Evolutionary conservation across 2,113 vertebrate species (phyloP), one percentile per base, ranked within the genome.

Genomic region (Heterocephalus glaber): DNA sequence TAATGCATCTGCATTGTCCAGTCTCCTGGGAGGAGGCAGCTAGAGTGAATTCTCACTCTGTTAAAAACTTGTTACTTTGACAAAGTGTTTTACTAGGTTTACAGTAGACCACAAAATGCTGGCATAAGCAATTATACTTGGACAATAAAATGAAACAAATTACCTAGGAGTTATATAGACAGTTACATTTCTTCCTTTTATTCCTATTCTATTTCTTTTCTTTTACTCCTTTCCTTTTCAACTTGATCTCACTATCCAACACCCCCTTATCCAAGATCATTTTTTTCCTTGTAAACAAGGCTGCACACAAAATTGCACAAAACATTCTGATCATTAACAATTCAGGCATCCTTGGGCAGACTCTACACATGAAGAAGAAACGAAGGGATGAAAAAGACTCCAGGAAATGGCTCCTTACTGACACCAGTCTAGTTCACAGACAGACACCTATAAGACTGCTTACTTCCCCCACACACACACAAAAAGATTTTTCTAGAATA

Each of bases 11-110:
- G 26, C 26, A 33, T 13, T 60, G 79, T 90, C 52, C 80, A 95
- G 49, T 63, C 47, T 54, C 63, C 72, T 68, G 33, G 68, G 19
- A 82, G 61, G 66, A 19, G 58, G 24, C 52, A 47, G 10, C 60
- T 66, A 26, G 1, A 20, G 38, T 76, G 91, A 94, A 68, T 80
- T 89, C 84, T 80, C 47, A 2, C 82, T 91, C 72, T 92, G 26
- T 68, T 60, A 70, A 87, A 68, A 88, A 47, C 95, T 96, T 86
- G n/a, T 80, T 93, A 95, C 72, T 95, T 96, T 95, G 81, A 97
- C 49, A 86, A 96, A 74, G 85, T 94, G 79, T 94, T 96, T 93
- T 94, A 94, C 86, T 80, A 74, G 90, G 54, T 72, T 95, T 85
- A 93, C 65, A 85, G 60, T 35, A 94, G 85, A 72, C 22, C 79